Base-by-base conservation (phyloP, 2,113 vertebrate genomes). In the Ictalurus furcatus region DNA sequence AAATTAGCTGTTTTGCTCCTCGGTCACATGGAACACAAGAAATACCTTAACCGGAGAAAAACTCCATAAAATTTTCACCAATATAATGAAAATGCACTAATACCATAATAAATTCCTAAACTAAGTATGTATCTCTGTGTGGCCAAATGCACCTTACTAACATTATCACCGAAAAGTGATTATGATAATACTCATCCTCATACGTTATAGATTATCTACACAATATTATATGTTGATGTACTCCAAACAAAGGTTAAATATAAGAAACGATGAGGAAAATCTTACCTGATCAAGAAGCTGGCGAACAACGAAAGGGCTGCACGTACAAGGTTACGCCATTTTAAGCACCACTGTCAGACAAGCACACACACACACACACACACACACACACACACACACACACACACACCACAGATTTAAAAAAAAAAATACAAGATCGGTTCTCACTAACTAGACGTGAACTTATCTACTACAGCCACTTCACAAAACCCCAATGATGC, bases 261-360 rank as follows among this genome's bases (percentile, higher is more conserved):
- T 44, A 37, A 37, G 30, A 65, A 63, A 81, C 16, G n/a, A 65
- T 67, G 4, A 84, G 23, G 56, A 86, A 88, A 90, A 71, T 82
- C 81, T 44, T 90, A 90, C 89, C 89, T 85, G 84, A 73, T 85
- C 59, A 91, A 87, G 69, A 81, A 79, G 54, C 54, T 81, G 59
- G 52, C 9, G 30, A 61, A 80, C 40, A 81, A 87, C 37, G 69
- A 84, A 48, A 67, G 40, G 56, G 80, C 30, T 54, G 83, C 63
- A 34, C 85, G 88, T 85, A 89, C 58, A 88, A 37, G 83, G 86
- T 85, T 90, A 90, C 87, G 54, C 87, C 87, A 90, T 90, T 90
- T 91, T 71, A 87, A 65, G 85, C 71, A 67, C 37, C 84, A 88
- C 90, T 91, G 87, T 69, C 87, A 88, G 74, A 89, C 90, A 88